A percentile compares a stretch with the other conserved stretches of the same genome.
Conservation (phyloP, 1,140 invertebrate genomes). For the Drosophila kanapiae region DNA sequence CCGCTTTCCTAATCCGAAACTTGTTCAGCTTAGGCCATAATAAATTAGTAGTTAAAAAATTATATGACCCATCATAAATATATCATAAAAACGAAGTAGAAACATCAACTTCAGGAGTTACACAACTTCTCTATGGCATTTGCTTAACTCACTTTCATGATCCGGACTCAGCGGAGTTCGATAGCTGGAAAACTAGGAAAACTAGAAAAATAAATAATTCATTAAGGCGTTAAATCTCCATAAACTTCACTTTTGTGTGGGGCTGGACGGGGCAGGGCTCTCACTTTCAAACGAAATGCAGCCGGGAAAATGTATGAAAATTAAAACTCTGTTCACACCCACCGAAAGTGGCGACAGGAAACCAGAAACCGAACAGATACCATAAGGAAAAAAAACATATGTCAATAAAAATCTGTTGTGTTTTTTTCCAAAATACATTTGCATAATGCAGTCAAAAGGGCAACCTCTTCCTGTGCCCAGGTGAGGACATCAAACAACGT, state of each 20-base stretch:
- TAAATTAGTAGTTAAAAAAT: conserved; percentile 16
- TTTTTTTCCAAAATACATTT: conserved; percentile 54
- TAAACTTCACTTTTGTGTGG: conserved; percentile 64
- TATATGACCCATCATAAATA: conserved; percentile 26
- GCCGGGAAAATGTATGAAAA: conserved; percentile 48
- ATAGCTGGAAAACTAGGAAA: conserved; percentile 41
- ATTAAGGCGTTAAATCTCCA: conserved; percentile 63
- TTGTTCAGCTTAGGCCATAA: neutral
- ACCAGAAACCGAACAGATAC: conserved; percentile 34
- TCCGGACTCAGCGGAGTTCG: conserved; percentile 8
- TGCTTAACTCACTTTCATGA: conserved; percentile 49
- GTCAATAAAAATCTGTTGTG: conserved; percentile 77
- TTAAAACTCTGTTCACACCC: conserved; percentile 80
- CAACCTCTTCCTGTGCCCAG: conserved; percentile 58
- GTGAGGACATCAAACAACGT: conserved; percentile 68
- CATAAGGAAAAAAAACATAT: conserved; percentile 70
- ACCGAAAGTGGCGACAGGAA: conserved; percentile 74
- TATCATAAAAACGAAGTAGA: conserved; percentile 12
- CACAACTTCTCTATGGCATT: conserved; percentile 24
- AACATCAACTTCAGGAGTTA: conserved; percentile 19
- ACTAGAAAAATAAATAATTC: conserved; percentile 70
- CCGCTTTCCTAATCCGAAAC: conserved; percentile 1
- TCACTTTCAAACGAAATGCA: conserved; percentile 58
- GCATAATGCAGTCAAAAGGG: conserved; percentile 84
- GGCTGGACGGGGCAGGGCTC: conserved; percentile 31